These are phyloP conservation scores for Phyllotreta striolata DNA, from an alignment of 2,888 invertebrate genomes.

Conservation along the genomic window DNA sequence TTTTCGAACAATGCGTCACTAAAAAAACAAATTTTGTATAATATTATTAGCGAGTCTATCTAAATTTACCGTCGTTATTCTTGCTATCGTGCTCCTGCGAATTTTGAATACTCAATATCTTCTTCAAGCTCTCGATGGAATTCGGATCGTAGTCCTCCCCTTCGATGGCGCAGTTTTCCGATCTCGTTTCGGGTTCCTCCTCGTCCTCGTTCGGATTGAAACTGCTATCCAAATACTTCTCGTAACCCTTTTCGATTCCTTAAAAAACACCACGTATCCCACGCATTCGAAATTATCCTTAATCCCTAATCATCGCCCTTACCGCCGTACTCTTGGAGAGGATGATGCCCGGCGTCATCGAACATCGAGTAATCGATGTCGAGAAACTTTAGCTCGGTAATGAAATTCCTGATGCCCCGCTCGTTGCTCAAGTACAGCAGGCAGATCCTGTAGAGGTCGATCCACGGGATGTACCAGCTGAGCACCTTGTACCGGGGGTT, in stretches of 20 bases:
- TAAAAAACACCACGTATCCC: not conserved
- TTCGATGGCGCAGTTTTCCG: conserved; percentile 13
- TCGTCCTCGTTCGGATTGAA: conserved; percentile 44
- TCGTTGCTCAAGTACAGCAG: conserved; percentile 65
- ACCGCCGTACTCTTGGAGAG: conserved; percentile 56
- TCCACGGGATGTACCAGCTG: conserved; percentile 73
- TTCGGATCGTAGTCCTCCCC: conserved; percentile 31
- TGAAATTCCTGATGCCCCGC: conserved; percentile 69
- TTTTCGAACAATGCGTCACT: no score
- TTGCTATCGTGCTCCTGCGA: not conserved
- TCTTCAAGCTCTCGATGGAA: conserved; percentile 31
- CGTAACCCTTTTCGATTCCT: conserved; percentile 52
- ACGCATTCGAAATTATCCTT: no score
- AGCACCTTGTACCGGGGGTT: conserved; percentile 76
- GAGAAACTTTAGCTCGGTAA: conserved; percentile 76
- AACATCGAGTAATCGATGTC: conserved; percentile 75
- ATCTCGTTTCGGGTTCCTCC: not conserved
- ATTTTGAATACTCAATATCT: conserved; percentile 21
- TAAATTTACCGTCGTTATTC: not conserved
- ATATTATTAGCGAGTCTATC: not conserved
- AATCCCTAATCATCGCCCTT: no score
- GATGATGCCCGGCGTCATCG: conserved; percentile 65
- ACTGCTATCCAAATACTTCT: conserved; percentile 50
- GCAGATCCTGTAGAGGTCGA: conserved; percentile 64
- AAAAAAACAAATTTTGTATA: not conserved